A percentile compares a stretch with the other conserved stretches of the same genome.
These are phyloP conservation scores for Drosophila lacicola DNA, from an alignment of 2,888 invertebrate genomes.

Conservation along the genomic window DNA sequence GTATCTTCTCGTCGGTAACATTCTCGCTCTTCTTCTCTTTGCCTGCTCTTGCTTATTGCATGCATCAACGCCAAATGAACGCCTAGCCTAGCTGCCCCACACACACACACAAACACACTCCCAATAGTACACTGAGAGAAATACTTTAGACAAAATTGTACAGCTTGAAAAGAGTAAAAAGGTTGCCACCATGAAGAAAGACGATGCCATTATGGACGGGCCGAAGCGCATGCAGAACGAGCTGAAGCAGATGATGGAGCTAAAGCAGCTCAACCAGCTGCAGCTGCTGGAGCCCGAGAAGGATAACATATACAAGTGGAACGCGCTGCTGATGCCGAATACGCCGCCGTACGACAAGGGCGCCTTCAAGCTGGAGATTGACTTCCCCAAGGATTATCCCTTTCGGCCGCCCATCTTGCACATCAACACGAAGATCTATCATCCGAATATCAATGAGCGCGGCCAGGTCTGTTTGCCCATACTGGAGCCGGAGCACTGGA, in stretches of 20 bases:
- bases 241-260: conserved; percentile 93
- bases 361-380: conserved; percentile 98
- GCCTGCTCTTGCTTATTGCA: not conserved
- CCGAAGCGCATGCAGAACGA: conserved; percentile 88
- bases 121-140: conserved; percentile 39
- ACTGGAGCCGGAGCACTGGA: conserved; percentile 99
- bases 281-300: conserved; percentile 97
- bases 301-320: conserved; percentile 97
- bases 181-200: conserved; percentile 44
- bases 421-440: conserved; percentile 99
- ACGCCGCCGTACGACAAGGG: conserved; percentile 99
- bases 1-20: not conserved
- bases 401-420: conserved; percentile 99
- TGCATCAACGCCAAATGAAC: not conserved
- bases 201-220: conserved; percentile 69
- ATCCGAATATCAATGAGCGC: conserved; percentile 99
- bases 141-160: conserved; percentile 18
- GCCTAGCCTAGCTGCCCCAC: too few species aligned
- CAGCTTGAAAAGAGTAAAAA: too few species aligned
- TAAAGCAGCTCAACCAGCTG: conserved; percentile 92
- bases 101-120: conserved; percentile 1
- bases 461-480: conserved; percentile 99
- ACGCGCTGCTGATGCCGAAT: conserved; percentile 97
- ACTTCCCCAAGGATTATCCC: conserved; percentile 99
- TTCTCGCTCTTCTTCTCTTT: not conserved